These are phyloP conservation scores for Isoperla grammatica DNA, from an alignment of 2,888 invertebrate species.

Conservation along the genomic window DNA sequence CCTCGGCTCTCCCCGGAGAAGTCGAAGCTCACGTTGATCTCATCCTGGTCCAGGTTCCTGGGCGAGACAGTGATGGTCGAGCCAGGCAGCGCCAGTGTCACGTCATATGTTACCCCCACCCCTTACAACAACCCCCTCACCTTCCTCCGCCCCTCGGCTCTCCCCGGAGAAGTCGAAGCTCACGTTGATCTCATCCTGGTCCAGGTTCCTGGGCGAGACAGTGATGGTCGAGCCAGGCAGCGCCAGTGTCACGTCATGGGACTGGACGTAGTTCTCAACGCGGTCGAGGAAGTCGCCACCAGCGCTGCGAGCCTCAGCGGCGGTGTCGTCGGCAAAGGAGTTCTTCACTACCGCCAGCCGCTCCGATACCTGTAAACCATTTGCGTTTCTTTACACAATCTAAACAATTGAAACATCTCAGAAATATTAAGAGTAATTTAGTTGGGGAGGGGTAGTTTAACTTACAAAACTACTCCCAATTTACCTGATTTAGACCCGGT, in stretches of 20 bases:
- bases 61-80: conserved; percentile 71
- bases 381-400: too few relatives aligned
- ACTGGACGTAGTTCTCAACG: conserved; percentile 65
- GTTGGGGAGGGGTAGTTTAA: too few relatives aligned
- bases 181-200: conserved; percentile 67
- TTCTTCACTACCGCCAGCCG: conserved; percentile 70
- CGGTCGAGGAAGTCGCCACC: conserved; percentile 59
- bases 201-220: conserved; percentile 70
- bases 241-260: conserved; percentile 74
- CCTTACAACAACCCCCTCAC: too few relatives aligned
- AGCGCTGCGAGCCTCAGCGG: conserved; percentile 44
- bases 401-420: too few relatives aligned
- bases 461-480: too few relatives aligned
- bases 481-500: too few relatives aligned
- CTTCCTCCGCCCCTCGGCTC: conserved; percentile 15
- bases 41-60: conserved; percentile 68
- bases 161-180: conserved; percentile 46
- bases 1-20: conserved; percentile 16
- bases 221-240: conserved; percentile 64
- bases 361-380: conserved; percentile 58
- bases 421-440: too few relatives aligned
- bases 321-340: conserved; percentile 55
- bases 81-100: conserved; percentile 65
- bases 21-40: conserved; percentile 62
- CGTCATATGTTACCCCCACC: too few relatives aligned